A percentile compares a stretch with the other conserved stretches of the same genome.
phyloP scores from a whole-genome alignment of 2,888 invertebrate species.

The Saturnia pavonia region DNA sequence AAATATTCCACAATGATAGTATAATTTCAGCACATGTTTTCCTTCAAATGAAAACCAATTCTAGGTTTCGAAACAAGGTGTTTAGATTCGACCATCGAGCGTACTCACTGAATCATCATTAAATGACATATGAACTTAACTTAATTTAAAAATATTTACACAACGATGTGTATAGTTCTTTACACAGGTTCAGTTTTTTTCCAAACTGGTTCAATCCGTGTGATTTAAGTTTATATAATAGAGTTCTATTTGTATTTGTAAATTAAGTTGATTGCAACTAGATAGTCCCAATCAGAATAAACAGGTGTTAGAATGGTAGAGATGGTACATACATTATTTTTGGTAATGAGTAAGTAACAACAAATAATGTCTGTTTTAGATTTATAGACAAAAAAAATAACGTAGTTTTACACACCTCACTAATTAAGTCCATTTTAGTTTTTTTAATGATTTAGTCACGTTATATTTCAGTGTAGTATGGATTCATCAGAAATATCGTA shows the following conservation, averaged over 20 bases:
- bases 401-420: not conserved
- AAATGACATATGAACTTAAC: not conserved
- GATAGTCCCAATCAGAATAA: not conserved
- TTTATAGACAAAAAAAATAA: not conserved
- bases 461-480: not conserved
- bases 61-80: too few species aligned
- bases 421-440: not conserved
- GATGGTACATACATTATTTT: not conserved
- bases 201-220: not conserved
- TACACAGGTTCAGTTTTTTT: not conserved
- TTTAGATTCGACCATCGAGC: too few species aligned
- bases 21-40: too few species aligned
- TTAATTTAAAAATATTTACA: slow-evolving; percentile 2
- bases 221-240: slow-evolving; percentile 7
- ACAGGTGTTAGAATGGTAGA: not conserved
- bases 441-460: not conserved
- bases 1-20: too few species aligned
- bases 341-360: not conserved
- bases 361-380: not conserved
- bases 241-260: slow-evolving; percentile 4
- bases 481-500: not conserved
- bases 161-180: not conserved
- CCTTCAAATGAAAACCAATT: too few species aligned
- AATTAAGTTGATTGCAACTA: slow-evolving; percentile 19
- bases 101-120: too few species aligned